These are phyloP conservation scores for Felis catus DNA, from an alignment of 2,113 vertebrate genomes.

Conservation along the genomic window DNA sequence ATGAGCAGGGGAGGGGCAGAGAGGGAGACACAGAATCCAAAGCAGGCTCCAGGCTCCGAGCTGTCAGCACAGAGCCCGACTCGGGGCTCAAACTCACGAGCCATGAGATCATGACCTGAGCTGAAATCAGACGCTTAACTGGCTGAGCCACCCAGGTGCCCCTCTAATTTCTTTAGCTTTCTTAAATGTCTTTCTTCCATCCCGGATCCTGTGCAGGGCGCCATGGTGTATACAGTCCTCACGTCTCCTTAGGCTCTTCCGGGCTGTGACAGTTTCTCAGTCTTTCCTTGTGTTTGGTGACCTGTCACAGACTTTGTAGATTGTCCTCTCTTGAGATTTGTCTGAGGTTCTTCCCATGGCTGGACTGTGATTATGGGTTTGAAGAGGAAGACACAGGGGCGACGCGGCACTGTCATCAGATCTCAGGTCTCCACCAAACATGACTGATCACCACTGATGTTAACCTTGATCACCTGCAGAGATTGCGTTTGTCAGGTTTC, in stretches of 20 bases:
- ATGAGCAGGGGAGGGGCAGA: no score
- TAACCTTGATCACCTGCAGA: background rate
- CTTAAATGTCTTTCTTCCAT: background rate
- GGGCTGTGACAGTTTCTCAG: background rate
- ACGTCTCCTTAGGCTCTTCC: background rate
- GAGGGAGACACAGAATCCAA: no score
- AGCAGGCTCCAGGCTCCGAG: no score
- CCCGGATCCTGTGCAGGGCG: background rate
- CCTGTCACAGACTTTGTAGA: background rate
- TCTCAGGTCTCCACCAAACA: fast-evolving
- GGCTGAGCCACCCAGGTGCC: no score
- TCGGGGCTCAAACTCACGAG: no score
- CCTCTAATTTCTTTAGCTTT: background rate
- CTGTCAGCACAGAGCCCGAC: no score
- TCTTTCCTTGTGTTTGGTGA: no score
- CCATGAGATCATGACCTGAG: no score
- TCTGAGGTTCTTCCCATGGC: background rate
- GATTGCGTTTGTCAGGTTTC: background rate
- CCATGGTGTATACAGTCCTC: fast-evolving
- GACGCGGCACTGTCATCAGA: fast-evolving
- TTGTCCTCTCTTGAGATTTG: background rate
- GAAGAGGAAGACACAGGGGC: background rate
- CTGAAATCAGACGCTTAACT: no score
- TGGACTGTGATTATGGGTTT: background rate
- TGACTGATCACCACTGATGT: fast-evolving